Conservation (phyloP, 1,140 invertebrate genomes). For the Colletes latitarsis region DNA sequence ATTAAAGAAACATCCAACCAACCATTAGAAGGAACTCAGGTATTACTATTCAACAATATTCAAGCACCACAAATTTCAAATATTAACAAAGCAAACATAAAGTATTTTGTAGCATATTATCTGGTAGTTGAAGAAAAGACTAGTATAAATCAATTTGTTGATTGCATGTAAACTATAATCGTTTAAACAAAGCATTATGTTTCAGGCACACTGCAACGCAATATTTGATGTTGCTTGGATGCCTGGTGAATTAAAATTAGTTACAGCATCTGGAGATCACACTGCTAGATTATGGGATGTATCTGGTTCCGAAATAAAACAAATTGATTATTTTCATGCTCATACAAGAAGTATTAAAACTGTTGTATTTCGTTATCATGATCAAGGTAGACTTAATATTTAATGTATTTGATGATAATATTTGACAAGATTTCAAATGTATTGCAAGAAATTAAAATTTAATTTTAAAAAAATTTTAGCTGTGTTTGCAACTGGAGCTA, state of each 20-base stretch:
- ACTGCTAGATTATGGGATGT: constrained; percentile 89
- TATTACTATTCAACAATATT: constrained; percentile 32
- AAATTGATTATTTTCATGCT: constrained; percentile 84
- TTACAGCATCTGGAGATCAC: constrained; percentile 93
- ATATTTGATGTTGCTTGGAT: constrained; percentile 95
- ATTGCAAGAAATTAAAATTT: background rate
- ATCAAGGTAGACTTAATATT: constrained; percentile 79
- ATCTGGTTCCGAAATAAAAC: constrained; percentile 75
- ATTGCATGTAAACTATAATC: background rate
- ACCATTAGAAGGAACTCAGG: constrained; percentile 64
- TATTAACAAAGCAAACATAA: background rate
- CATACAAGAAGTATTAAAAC: constrained; percentile 92
- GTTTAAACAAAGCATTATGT: constrained; percentile 4
- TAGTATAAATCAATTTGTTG: background rate
- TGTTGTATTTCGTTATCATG: constrained; percentile 85
- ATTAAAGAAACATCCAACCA: constrained; percentile 53
- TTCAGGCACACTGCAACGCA: constrained; percentile 90
- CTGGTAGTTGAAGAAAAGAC: background rate
- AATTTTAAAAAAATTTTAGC: constrained; percentile 74
- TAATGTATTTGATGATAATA: background rate
- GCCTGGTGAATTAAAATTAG: constrained; percentile 86
- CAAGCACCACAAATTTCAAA: background rate
- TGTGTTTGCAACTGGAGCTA: constrained; percentile 91
- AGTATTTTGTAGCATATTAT: background rate
- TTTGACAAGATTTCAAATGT: background rate